A percentile compares a stretch with the other conserved stretches of the same genome.
These are phyloP conservation scores for Dendrolimus punctatus DNA, from an alignment of 1,140 invertebrate species.

Conservation along the genomic window DNA sequence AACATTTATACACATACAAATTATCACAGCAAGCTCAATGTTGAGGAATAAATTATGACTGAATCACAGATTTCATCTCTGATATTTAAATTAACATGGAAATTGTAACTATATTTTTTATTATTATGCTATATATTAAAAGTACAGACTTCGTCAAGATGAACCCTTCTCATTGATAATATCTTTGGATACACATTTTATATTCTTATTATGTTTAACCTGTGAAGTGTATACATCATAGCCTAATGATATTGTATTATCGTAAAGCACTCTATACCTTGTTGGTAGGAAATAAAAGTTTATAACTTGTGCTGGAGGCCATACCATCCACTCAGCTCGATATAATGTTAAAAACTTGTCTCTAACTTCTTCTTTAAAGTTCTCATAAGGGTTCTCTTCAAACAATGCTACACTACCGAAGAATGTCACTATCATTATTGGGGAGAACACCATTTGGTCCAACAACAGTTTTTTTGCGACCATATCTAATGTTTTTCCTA, in stretches of 20 bases:
- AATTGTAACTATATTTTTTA: neutral
- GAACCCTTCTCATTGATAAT: conserved; percentile 10
- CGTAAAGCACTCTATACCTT: conserved; percentile 90
- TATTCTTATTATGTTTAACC: conserved; percentile 79
- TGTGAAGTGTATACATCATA: conserved; percentile 95
- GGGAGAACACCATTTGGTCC: conserved; percentile 92
- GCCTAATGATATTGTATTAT: conserved; percentile 90
- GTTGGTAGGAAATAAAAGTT: conserved; percentile 93
- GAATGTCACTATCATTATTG: conserved; percentile 86
- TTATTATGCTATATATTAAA: neutral
- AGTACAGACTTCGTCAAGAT: conserved; percentile 14
- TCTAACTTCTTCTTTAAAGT: conserved; percentile 81
- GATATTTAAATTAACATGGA: neutral
- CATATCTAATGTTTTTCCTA: conserved; percentile 78
- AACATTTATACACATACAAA: conserved; percentile 1
- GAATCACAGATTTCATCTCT: conserved; percentile 4
- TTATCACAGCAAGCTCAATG: conserved; percentile 40
- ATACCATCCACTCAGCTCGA: conserved; percentile 85
- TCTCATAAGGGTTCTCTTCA: conserved; percentile 75
- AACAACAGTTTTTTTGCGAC: conserved; percentile 89
- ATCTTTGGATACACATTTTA: conserved; percentile 23
- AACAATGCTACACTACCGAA: conserved; percentile 84
- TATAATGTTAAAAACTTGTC: conserved; percentile 87
- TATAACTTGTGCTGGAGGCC: conserved; percentile 80
- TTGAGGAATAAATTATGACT: conserved; percentile 8